A percentile compares a stretch with the other conserved stretches of the same genome.
phyloP scores from a whole-genome alignment of 1,140 invertebrate genomes.

The Temnothorax longispinosus region DNA sequence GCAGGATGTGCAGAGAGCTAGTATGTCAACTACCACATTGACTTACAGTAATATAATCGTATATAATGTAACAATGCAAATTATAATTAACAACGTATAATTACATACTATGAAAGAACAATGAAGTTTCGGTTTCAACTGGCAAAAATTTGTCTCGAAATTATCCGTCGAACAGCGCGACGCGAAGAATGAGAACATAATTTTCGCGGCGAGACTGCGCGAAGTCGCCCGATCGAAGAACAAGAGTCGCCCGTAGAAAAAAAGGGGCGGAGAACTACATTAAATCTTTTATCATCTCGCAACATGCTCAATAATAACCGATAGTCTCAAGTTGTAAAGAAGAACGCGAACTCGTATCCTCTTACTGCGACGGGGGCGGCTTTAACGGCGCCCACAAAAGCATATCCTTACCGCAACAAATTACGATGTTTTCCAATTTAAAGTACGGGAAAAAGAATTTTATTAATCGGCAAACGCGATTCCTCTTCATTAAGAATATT shows the following conservation, averaged over 20 bases:
- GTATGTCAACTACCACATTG: slow-evolving; percentile 26
- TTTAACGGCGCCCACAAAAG: background rate
- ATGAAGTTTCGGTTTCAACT: background rate
- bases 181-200: background rate
- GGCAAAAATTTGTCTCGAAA: background rate
- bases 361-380: too few species aligned
- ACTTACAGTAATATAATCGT: slow-evolving; percentile 25
- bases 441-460: background rate
- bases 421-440: background rate
- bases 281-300: slow-evolving; percentile 64
- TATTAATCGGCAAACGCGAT: background rate
- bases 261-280: slow-evolving; percentile 62
- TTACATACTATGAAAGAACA: background rate
- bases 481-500: background rate
- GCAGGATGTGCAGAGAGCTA: slow-evolving; percentile 16
- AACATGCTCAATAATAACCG: slow-evolving; percentile 61
- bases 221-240: slow-evolving; percentile 71
- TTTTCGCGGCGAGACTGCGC: slow-evolving; percentile 71
- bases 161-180: background rate
- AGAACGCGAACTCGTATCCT: slow-evolving; percentile 45
- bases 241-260: slow-evolving; percentile 75
- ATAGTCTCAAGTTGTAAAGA: slow-evolving; percentile 29
- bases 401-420: background rate
- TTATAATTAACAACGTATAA: slow-evolving; percentile 3
- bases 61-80: slow-evolving; percentile 15